Evolutionary conservation across 2,888 invertebrate species (phyloP).

Genomic region (Scaptomyza flava): DNA sequence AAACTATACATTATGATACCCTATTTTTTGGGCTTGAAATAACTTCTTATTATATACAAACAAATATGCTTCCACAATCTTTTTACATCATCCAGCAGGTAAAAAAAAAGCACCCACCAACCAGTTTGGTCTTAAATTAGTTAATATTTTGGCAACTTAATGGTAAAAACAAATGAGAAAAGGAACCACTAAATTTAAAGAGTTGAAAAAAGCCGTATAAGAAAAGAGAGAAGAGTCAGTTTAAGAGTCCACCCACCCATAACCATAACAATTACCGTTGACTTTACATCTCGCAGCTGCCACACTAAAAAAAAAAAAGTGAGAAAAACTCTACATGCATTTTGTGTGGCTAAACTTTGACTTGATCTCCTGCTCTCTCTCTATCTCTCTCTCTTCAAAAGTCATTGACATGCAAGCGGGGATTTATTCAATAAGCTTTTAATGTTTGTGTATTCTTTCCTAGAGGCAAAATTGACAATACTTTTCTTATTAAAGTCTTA

Average conservation of each 20-base stretch:
- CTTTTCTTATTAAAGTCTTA: not conserved
- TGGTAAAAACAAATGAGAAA: slow-evolving; percentile 11
- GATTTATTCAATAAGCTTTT: slow-evolving; percentile 33
- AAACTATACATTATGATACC: slow-evolving; percentile 10
- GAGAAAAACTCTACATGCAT: slow-evolving; percentile 17
- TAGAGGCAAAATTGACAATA: not conserved
- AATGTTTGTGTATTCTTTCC: not conserved
- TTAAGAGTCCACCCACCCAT: slow-evolving; percentile 32
- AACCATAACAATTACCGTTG: slow-evolving; percentile 2
- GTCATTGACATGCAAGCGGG: slow-evolving; percentile 45
- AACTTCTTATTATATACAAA: too few species aligned
- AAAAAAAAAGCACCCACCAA: not conserved
- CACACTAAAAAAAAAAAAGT: slow-evolving; percentile 1
- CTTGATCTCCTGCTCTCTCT: slow-evolving; percentile 18
- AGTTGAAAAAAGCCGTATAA: not conserved
- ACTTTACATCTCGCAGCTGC: slow-evolving; percentile 1
- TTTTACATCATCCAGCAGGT: too few species aligned
- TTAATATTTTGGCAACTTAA: slow-evolving; percentile 11
- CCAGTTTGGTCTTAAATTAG: slow-evolving; percentile 19
- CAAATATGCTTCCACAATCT: too few species aligned
- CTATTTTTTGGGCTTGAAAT: not conserved
- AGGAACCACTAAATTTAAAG: slow-evolving; percentile 22
- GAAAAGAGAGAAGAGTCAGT: not conserved
- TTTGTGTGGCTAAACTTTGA: slow-evolving; percentile 46
- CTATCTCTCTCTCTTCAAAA: slow-evolving; percentile 13